phyloP scores from a whole-genome alignment of 2,888 invertebrate genomes.

The Andrena trimmerana region DNA sequence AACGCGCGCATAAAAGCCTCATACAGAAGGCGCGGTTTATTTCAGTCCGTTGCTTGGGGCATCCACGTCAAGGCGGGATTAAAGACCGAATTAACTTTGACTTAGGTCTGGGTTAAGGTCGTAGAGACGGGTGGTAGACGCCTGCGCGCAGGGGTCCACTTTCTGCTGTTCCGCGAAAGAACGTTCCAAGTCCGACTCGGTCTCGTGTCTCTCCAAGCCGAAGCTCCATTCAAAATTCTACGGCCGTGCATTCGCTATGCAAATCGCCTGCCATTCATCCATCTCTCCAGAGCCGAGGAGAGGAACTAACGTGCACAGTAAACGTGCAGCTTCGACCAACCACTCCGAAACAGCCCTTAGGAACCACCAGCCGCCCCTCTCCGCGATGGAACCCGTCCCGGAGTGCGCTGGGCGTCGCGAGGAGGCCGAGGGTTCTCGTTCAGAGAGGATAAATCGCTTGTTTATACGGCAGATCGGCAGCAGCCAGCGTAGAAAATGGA shows the following conservation, averaged over 20 bases:
- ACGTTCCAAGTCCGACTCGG: neutral
- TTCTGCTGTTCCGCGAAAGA: neutral
- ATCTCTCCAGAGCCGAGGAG: neutral
- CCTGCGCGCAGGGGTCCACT: constrained; percentile 23
- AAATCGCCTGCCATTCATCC: neutral
- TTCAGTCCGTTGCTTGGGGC: constrained; percentile 13
- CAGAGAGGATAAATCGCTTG: constrained; percentile 5
- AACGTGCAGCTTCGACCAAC: neutral
- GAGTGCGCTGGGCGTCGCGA: neutral
- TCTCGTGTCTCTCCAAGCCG: neutral
- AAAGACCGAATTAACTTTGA: constrained; percentile 52
- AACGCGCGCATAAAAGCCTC: neutral
- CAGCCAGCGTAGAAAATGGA: constrained; percentile 18
- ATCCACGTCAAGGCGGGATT: constrained; percentile 43
- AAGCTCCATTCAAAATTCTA: neutral
- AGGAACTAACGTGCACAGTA: neutral
- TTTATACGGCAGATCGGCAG: constrained; percentile 18
- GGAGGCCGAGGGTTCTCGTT: neutral
- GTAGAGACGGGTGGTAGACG: constrained; percentile 20
- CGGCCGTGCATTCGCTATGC: neutral
- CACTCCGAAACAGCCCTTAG: neutral
- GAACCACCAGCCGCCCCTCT: neutral
- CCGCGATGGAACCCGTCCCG: neutral
- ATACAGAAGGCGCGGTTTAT: neutral
- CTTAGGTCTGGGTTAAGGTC: constrained; percentile 58